Conservation (phyloP, 2,113 vertebrate genomes). For the Sylvia atricapilla region DNA sequence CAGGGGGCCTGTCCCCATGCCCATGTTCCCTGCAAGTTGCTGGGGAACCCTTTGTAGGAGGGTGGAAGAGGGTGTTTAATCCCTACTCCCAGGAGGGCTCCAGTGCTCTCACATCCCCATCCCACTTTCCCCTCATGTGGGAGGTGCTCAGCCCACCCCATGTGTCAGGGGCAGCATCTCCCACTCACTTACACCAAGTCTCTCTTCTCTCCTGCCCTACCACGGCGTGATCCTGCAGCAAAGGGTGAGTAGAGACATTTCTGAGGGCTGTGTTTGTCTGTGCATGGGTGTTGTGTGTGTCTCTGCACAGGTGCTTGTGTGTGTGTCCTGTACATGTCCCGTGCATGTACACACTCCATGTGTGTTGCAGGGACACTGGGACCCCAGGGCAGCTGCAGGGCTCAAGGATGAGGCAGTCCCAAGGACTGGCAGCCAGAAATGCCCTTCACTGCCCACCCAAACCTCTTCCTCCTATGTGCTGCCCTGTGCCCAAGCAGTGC, state of each 20-base stretch:
- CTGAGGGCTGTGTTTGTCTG: not conserved
- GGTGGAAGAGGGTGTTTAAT: not conserved
- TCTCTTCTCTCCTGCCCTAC: constrained; percentile 26
- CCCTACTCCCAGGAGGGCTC: not conserved
- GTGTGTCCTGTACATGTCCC: not conserved
- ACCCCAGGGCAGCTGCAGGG: not conserved
- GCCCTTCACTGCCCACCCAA: not conserved
- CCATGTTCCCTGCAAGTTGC: not conserved
- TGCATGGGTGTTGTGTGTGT: not conserved
- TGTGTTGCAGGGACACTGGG: not conserved
- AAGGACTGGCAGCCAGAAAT: not conserved
- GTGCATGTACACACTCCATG: not conserved
- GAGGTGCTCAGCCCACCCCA: not conserved
- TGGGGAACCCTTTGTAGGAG: rapidly evolving
- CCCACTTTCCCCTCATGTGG: rapidly evolving
- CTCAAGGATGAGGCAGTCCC: not conserved
- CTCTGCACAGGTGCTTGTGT: not conserved
- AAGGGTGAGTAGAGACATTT: constrained; percentile 50
- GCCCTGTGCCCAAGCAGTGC: not conserved
- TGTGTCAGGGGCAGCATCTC: not conserved
- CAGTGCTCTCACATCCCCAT: not conserved
- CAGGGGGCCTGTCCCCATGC: rapidly evolving
- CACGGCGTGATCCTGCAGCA: not conserved
- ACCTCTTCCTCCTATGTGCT: not conserved
- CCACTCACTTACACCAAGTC: not conserved